Percentiles rank a stretch among this genome's conserved stretches.
Evolutionary conservation across 2,113 vertebrate species (phyloP).

Genomic region (Campylomormyrus numenius): DNA sequence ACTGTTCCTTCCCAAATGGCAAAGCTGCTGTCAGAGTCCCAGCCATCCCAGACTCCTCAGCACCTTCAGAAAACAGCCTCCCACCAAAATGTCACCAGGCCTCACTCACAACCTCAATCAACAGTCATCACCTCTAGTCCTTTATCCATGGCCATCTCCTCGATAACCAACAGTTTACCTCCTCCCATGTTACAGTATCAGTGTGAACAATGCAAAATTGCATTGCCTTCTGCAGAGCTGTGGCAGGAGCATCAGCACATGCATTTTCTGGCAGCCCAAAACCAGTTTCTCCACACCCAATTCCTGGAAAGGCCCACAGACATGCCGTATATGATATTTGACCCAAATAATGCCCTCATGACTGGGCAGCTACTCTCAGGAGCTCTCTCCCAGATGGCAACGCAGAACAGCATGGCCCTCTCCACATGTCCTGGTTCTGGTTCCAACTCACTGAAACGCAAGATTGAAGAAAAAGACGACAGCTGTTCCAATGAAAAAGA

Average conservation of each 20-base stretch:
- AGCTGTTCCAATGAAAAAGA: slow-evolving; percentile 82
- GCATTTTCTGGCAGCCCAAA: slow-evolving; percentile 97
- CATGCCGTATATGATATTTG: slow-evolving; percentile 99
- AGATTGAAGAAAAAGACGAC: slow-evolving; percentile 93
- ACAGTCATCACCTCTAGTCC: slow-evolving; percentile 82
- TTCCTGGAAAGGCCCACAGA: slow-evolving; percentile 96
- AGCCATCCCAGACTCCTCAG: slow-evolving; percentile 70
- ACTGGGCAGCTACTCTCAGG: slow-evolving; percentile 85
- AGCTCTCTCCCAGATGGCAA: slow-evolving; percentile 81
- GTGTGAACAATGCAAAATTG: slow-evolving; percentile 95
- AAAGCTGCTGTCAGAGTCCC: slow-evolving; percentile 71
- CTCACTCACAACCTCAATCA: slow-evolving; percentile 86
- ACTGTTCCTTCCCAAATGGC: slow-evolving; percentile 64
- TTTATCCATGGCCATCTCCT: slow-evolving; percentile 79
- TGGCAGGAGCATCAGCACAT: slow-evolving; percentile 99
- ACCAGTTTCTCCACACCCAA: slow-evolving; percentile 94
- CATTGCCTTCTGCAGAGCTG: slow-evolving; percentile 90
- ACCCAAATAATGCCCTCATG: slow-evolving; percentile 95
- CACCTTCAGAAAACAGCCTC: slow-evolving; percentile 73
- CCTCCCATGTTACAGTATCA: slow-evolving; percentile 96
- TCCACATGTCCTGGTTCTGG: slow-evolving; percentile 56
- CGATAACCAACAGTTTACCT: slow-evolving; percentile 90
- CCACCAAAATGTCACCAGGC: slow-evolving; percentile 72
- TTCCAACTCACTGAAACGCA: slow-evolving; percentile 72
- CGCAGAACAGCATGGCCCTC: slow-evolving; percentile 73